Evolutionary conservation across 2,113 vertebrate species (phyloP), one percentile per base, ranked within the genome.

Genomic region (Oreamnos americanus): DNA sequence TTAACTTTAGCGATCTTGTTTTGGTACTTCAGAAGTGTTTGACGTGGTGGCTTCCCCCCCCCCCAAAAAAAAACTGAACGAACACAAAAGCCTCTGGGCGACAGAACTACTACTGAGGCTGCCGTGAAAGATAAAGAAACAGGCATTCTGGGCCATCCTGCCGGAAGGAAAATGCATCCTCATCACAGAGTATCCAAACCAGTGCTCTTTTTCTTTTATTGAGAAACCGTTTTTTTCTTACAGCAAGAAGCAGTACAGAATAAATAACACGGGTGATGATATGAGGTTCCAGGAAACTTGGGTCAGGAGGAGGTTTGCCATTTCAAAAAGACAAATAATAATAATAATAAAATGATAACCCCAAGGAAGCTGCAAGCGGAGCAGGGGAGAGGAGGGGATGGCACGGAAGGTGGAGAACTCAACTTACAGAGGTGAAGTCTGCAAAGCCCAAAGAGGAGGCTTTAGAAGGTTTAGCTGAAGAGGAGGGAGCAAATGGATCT

Each of bases 381-480:
- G 98, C 98, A 97, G 97, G 98, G 98, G 98, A 97, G 98, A 98
- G 98, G 96, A 97, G 94, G 98, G 98, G 98, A 98, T 97, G 98
- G 98, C 98, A 98, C 97, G 98, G 98, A 98, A 74, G 98, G 99
- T 98, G 98, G 99, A 98, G 98, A 99, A 99, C 99, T 99, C 99
- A 99, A 99, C 99, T 99, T 99, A 99, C 99, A 99, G 99, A 99
- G 98, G 99, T 99, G 99, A 99, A 99, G 99, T 99, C 99, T 99
- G 99, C 99, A 99, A 99, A 99, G 99, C 99, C 99, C 98, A 98
- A 98, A 98, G 99, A 98, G 99, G 99, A 99, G 98, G 99, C 99
- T 99, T 99, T 99, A 99, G 99, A 97, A 98, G 99, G 98, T 99
- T 99, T 99, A 99, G 99, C 99, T 99, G 99, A 98, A 98, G 99